Base-by-base conservation (phyloP, 2,797 vertebrate genomes). In the Octomys mimax region DNA sequence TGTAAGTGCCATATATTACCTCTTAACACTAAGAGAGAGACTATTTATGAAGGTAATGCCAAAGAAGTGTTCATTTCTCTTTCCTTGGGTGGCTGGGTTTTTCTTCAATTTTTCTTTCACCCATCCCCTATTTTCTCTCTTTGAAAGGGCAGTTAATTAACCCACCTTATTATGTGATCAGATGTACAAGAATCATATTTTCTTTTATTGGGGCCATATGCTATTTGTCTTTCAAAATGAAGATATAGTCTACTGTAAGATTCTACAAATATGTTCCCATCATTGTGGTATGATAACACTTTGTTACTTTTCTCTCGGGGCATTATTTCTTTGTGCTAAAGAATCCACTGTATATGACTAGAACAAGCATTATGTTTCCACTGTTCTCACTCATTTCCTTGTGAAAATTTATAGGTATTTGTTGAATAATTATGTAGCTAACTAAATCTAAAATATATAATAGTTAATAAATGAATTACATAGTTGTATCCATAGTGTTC, bases 21-120 rank as follows among this genome's bases (percentile, higher is more conserved):
- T 80, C 59, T 91, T 89, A 95, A 83, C 14, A 92, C 7, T 68
- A 49, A 68, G 36, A 57, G 93, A 93, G 62, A 62, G 36, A 61
- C 2, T 64, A 0, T 94, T 82, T 86, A 90, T 85, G 85, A 62
- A 88, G 62, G 1, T 33, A 79, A 57, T 87, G 22, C 1, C 21
- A 90, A 22, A 80, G 31, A 86, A 87, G 21, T 49, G 64, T 52
- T 89, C 18, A 13, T 64, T 81, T 61, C 94, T 11, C 36, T 93
- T 92, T 73, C 73, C 19, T 85, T 85, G n/a, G 0, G 3, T 90
- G 54, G 61, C 12, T 95, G 24, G 1, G 6, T 94, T 95, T 83
- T 81, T 1, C 9, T 57, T 79, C 46, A 0, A 54, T 83, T 75
- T 4, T 31, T 31, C 82, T 19, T 91, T 85, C 4, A 22, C 10